These are phyloP conservation scores for Muricea muricata DNA, from an alignment of 92 coral and sea anemone genomes.

Conservation along the genomic window DNA sequence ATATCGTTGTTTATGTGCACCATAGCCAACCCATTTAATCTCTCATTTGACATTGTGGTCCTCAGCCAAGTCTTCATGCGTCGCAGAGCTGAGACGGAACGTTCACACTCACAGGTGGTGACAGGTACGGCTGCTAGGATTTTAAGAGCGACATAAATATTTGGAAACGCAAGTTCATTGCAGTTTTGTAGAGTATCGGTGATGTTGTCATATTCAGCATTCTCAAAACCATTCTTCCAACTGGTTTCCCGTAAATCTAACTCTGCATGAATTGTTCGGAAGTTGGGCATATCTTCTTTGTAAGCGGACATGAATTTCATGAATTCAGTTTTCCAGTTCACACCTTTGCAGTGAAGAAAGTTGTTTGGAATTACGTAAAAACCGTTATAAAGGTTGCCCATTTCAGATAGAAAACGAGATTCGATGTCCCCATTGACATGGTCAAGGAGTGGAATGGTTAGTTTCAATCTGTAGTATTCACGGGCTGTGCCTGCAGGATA, in stretches of 20 bases:
- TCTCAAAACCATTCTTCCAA: constrained; percentile 8
- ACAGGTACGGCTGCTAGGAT: too few species aligned
- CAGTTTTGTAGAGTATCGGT: too few species aligned
- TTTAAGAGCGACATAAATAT: too few species aligned
- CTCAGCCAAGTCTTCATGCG: too few species aligned
- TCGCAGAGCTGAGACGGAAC: too few species aligned
- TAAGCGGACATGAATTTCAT: constrained; percentile 15
- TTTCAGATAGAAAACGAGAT: neutral
- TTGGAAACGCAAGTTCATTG: too few species aligned
- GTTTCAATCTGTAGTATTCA: constrained; percentile 5
- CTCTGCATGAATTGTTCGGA: neutral
- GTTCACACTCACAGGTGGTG: too few species aligned
- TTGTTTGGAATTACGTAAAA: constrained; percentile 3
- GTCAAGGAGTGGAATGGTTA: constrained; percentile 33
- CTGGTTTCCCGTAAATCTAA: constrained; percentile 27
- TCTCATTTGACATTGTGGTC: too few species aligned
- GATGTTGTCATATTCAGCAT: constrained; percentile 4
- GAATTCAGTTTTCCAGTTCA: constrained; percentile 30
- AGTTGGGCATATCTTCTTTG: constrained; percentile 27
- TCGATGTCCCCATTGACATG: constrained; percentile 18
- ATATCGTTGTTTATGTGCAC: too few species aligned
- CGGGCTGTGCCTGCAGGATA: neutral
- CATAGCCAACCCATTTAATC: too few species aligned
- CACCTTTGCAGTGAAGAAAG: constrained; percentile 9
- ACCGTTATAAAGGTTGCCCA: constrained; percentile 26